A percentile compares a stretch with the other conserved stretches of the same genome.
Evolutionary conservation across 2,113 vertebrate genomes (phyloP).

Genomic region (Forbesichthys papilliferus): DNA sequence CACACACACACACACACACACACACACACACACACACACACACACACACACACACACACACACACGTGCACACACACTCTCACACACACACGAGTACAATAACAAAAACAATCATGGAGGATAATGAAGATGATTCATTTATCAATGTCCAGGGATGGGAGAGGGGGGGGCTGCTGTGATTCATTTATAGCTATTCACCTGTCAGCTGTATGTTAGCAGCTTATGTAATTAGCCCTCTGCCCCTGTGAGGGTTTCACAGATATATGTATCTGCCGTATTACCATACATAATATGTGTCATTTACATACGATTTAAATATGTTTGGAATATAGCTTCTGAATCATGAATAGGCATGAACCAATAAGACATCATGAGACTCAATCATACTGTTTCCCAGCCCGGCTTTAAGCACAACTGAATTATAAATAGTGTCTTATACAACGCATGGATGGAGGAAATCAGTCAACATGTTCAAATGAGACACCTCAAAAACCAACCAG

Average conservation of each 20-base stretch:
- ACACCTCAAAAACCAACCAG: constrained; percentile 31
- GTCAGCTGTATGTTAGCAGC: constrained; percentile 22
- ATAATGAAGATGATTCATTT: constrained; percentile 25
- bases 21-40: too few species aligned
- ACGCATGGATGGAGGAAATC: constrained; percentile 43
- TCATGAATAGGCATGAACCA: not conserved
- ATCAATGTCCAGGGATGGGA: constrained; percentile 21
- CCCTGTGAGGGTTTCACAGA: constrained; percentile 14
- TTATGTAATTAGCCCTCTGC: constrained; percentile 13
- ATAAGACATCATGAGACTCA: not conserved
- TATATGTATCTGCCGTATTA: constrained; percentile 9
- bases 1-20: too few species aligned
- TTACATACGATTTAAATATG: constrained; percentile 1
- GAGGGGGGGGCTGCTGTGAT: constrained; percentile 29
- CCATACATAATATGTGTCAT: constrained; percentile 9
- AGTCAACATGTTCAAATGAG: constrained; percentile 53
- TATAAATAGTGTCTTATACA: constrained; percentile 6
- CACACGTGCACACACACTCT: too few species aligned
- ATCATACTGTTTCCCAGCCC: not conserved
- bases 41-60: too few species aligned
- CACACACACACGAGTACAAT: too few species aligned
- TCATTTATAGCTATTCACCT: constrained; percentile 21
- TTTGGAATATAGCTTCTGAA: not conserved
- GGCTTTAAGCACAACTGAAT: constrained; percentile 32
- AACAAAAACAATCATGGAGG: not conserved